phyloP scores from a whole-genome alignment of 2,888 invertebrate genomes.

The Mesoligia furuncula region DNA sequence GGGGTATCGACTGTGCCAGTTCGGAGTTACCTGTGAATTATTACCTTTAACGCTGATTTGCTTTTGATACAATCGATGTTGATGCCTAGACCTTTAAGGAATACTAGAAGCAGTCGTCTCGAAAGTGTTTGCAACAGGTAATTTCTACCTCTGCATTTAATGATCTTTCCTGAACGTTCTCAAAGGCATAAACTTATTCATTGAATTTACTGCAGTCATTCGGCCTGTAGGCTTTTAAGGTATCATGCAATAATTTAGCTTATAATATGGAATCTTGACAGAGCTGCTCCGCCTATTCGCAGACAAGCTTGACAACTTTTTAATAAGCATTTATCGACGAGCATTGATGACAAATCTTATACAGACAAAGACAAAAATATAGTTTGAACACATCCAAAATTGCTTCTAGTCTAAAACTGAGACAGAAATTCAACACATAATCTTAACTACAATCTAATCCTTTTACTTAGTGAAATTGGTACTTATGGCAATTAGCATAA shows the following conservation, averaged over 20 bases:
- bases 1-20: constrained; percentile 18
- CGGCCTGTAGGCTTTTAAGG: not conserved
- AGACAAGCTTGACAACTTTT: constrained; percentile 12
- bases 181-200: constrained; percentile 8
- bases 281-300: not conserved
- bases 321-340: constrained; percentile 3
- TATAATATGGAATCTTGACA: constrained; percentile 10
- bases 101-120: constrained; percentile 7
- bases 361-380: constrained; percentile 4
- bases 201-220: constrained; percentile 22
- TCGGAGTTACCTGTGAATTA: constrained; percentile 32
- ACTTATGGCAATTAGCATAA: constrained; percentile 61
- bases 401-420: constrained; percentile 5
- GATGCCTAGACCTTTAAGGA: constrained; percentile 11
- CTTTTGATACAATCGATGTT: constrained; percentile 14
- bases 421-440: constrained; percentile 47
- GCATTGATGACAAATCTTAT: constrained; percentile 11
- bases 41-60: constrained; percentile 25
- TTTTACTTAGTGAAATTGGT: constrained; percentile 58
- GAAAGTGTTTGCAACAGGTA: constrained; percentile 31
- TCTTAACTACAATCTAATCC: constrained; percentile 59
- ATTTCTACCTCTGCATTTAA: not conserved
- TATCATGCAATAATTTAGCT: constrained; percentile 14
- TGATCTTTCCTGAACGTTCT: constrained; percentile 1
- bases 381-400: constrained; percentile 5